Percentiles rank a stretch among this genome's conserved stretches.
Evolutionary conservation across 2,113 vertebrate species (phyloP).

Genomic region (Rousettus leschenaultii): DNA sequence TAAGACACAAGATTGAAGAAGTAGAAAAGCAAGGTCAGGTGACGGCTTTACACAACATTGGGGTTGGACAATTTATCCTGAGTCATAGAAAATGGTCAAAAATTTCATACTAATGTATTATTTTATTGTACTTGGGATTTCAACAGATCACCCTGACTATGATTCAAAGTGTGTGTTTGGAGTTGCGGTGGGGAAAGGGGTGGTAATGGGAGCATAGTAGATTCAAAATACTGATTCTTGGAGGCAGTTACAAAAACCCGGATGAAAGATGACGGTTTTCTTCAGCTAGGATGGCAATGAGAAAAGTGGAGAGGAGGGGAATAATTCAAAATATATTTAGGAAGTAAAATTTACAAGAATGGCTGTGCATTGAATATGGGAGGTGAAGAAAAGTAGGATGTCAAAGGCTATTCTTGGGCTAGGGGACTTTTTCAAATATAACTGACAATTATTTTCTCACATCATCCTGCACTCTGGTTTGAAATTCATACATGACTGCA

Average conservation of each 20-base stretch:
- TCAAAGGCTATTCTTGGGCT: neutral
- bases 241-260: neutral
- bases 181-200: rapidly evolving
- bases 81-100: neutral
- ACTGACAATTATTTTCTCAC: neutral
- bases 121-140: neutral
- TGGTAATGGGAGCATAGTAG: neutral
- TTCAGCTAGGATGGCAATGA: neutral
- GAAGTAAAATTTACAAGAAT: neutral
- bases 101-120: neutral
- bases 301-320: neutral
- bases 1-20: neutral
- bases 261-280: neutral
- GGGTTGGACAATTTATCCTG: neutral
- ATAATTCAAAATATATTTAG: neutral
- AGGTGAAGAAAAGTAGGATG: neutral
- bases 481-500: neutral
- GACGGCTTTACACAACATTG: neutral
- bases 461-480: neutral
- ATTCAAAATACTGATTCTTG: neutral
- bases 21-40: neutral
- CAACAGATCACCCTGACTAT: neutral
- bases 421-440: neutral
- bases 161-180: neutral
- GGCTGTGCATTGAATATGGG: neutral